Base-by-base conservation (phyloP, 2,888 invertebrate species). In the Drosophila monieri region DNA sequence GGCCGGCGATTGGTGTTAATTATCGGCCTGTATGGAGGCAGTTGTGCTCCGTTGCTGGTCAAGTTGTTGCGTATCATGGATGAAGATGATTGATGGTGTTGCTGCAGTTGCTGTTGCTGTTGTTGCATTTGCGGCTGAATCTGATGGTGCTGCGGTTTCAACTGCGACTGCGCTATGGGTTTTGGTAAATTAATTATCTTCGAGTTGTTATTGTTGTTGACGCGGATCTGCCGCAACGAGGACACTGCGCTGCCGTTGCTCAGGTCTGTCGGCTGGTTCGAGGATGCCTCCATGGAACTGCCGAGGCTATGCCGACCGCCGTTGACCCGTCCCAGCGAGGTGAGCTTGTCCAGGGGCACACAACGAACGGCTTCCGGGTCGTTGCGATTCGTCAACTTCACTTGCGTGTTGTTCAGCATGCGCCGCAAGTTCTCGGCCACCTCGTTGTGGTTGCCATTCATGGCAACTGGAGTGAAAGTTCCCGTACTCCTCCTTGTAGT, bases 301-400 rank as follows among this genome's bases (percentile, higher is more conserved):
- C 47, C 58, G 1, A 12, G 5, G 14, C 9, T 46, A 15, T 6
- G 35, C 10, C 57, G 61, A 10, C 9, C 21, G 2, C 27, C 49
- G 15, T 43, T 64, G 1, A 41, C 9, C 8, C 23, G 10, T 35
- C 35, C 35, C 35, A 35, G 5, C 5, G 48, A 32, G 1, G 72
- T 68, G 23, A 80, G 32, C 37, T 84, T 78, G 4, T 66, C 65
- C 3, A 84, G 53, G 12, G 80, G 77, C n/a, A 80, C 69, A 18
- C 80, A 58, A 5, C 80, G 80, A 21, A 80, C 10, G 0, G 74
- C 6, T 0, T 80, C 85, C 5, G 41, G 1, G 0, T 84, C 74
- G 12, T 46, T 6, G 1, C 49, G 64, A 27, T 52, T 56, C 6
- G 30, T 47, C 12, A 76, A 48, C 12, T 72, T 61, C 27, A 68